Conservation (phyloP, 2,888 invertebrate genomes). For the Clusia tigrina region DNA sequence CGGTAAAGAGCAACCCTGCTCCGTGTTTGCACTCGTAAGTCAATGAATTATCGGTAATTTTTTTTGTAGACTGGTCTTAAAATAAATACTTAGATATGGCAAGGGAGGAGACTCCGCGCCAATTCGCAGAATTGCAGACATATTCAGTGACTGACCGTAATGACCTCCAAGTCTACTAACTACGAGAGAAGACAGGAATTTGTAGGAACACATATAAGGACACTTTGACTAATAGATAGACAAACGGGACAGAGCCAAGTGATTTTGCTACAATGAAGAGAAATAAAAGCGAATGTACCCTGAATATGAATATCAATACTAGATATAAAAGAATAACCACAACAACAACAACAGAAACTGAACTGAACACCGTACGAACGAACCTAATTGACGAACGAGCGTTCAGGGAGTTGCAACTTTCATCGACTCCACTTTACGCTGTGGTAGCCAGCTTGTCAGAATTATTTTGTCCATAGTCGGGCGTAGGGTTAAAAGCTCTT, state of each 20-base stretch:
- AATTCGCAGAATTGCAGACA: conserved; percentile 18
- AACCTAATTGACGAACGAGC: conserved; percentile 63
- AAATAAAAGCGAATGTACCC: conserved; percentile 16
- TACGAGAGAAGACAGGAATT: conserved; percentile 1
- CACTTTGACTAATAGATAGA: conserved; percentile 11
- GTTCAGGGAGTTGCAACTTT: conserved; percentile 61
- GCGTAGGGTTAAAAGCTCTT: not conserved
- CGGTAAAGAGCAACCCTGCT: not conserved
- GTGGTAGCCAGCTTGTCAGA: conserved; percentile 18
- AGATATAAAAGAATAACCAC: conserved; percentile 16
- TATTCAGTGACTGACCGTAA: conserved; percentile 37
- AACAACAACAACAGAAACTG: conserved; percentile 6
- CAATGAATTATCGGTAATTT: conserved; percentile 32
- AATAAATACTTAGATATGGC: conserved; percentile 34
- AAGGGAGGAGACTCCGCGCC: not conserved
- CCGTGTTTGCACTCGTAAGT: not conserved
- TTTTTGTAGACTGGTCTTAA: conserved; percentile 36
- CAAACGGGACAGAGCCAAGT: conserved; percentile 42
- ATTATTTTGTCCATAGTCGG: not conserved
- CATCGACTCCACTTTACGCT: conserved; percentile 60
- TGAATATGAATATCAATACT: conserved; percentile 20
- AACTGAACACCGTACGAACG: conserved; percentile 33
- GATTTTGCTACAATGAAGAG: conserved; percentile 57
- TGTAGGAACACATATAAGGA: not conserved
- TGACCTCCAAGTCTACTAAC: conserved; percentile 4